Evolutionary conservation across 2,797 vertebrate species (phyloP).

Genomic region (Alca torda): DNA sequence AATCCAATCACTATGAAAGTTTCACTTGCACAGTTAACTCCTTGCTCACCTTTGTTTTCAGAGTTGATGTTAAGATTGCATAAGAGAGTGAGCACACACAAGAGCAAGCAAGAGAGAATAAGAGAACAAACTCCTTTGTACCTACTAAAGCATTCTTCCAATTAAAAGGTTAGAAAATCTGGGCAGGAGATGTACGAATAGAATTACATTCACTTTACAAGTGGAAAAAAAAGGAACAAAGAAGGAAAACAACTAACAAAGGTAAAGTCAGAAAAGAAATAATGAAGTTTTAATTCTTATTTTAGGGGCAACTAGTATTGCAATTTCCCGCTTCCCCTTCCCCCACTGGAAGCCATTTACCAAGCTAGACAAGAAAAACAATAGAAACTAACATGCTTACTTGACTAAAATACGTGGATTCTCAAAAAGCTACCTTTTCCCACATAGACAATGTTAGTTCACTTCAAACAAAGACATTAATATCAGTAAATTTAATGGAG

Average conservation of each 20-base stretch:
- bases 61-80: background rate
- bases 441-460: background rate
- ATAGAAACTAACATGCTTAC: background rate
- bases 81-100: background rate
- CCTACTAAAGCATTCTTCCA: background rate
- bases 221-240: background rate
- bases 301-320: background rate
- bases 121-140: background rate
- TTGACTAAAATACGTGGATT: background rate
- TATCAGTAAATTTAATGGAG: background rate
- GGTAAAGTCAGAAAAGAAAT: background rate
- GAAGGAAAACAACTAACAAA: background rate
- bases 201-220: background rate
- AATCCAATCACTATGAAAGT: constrained; percentile 36
- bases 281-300: background rate
- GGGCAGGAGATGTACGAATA: background rate
- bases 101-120: background rate
- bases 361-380: background rate
- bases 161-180: background rate
- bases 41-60: background rate
- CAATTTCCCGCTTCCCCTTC: background rate
- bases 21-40: constrained; percentile 58
- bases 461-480: background rate
- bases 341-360: background rate
- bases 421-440: background rate